Evolutionary conservation across 2,797 vertebrate genomes (phyloP).

Genomic region (Danionella dracula): DNA sequence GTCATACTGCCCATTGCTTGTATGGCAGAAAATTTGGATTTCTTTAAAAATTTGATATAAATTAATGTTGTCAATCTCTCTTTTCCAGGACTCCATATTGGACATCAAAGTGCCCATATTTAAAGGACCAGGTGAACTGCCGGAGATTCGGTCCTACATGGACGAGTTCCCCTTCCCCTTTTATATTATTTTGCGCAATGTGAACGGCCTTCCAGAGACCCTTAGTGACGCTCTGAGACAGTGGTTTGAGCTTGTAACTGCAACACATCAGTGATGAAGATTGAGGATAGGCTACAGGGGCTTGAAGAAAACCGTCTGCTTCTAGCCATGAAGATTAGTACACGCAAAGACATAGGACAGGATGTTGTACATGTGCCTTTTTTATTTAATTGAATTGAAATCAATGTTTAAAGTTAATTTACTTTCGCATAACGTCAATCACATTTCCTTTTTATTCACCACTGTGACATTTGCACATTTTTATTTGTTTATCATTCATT

Average conservation of each 20-base stretch:
- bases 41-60: neutral
- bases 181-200: conserved; percentile 89
- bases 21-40: too few species aligned
- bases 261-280: conserved; percentile 66
- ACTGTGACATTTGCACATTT: conserved; percentile 57
- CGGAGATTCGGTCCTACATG: conserved; percentile 95
- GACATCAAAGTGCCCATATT: conserved; percentile 98
- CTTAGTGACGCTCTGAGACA: conserved; percentile 93
- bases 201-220: conserved; percentile 88
- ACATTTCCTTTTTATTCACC: conserved; percentile 35
- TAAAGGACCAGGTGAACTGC: conserved; percentile 84
- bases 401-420: conserved; percentile 49
- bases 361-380: conserved; percentile 71
- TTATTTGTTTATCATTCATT: neutral
- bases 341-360: conserved; percentile 33
- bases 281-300: conserved; percentile 37
- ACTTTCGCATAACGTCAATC: conserved; percentile 40
- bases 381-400: conserved; percentile 53
- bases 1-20: too few species aligned
- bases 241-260: conserved; percentile 95
- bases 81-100: conserved; percentile 87
- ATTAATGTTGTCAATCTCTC: neutral
- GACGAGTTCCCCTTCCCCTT: conserved; percentile 98
- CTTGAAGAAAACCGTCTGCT: conserved; percentile 46
- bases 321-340: conserved; percentile 36